Evolutionary conservation across 2,888 invertebrate species (phyloP).

Genomic region (Rhorus exstirpatorius): DNA sequence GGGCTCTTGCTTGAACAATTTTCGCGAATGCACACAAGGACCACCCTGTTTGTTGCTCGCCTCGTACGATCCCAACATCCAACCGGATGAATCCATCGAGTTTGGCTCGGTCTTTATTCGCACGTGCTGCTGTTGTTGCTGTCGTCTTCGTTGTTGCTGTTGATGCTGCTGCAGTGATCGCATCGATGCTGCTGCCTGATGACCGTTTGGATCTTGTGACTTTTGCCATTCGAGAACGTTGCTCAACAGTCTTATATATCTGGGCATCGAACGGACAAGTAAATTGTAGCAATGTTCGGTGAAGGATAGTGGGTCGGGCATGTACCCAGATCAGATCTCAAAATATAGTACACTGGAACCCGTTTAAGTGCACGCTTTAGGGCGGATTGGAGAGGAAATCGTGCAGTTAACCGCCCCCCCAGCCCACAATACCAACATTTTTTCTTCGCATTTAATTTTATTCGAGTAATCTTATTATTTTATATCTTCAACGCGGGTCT

Average conservation of each 20-base stretch:
- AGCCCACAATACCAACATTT: too few relatives aligned
- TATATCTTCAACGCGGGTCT: too few relatives aligned
- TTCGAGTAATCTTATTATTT: too few relatives aligned
- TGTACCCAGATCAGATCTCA: too few relatives aligned
- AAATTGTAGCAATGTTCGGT: background rate
- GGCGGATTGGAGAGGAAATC: too few relatives aligned
- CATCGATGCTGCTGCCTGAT: conserved; percentile 69
- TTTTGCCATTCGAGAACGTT: conserved; percentile 97
- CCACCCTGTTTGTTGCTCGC: conserved; percentile 1
- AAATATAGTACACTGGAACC: too few relatives aligned
- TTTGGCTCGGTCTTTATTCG: conserved; percentile 70
- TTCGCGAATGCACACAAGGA: conserved; percentile 45
- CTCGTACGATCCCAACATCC: conserved; percentile 39
- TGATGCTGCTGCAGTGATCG: conserved; percentile 40
- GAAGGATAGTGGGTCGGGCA: too few relatives aligned
- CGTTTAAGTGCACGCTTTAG: too few relatives aligned
- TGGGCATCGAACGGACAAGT: conserved; percentile 78
- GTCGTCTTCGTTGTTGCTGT: conserved; percentile 27
- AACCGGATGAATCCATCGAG: conserved; percentile 44
- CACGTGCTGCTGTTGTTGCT: conserved; percentile 56
- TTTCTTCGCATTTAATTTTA: too few relatives aligned
- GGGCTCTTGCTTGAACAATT: conserved; percentile 60
- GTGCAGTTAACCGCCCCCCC: too few relatives aligned
- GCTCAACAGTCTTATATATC: conserved; percentile 95
- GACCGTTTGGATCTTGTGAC: conserved; percentile 78